phyloP scores from a whole-genome alignment of 2,113 vertebrate species.

The Mesembrinibis cayennensis region DNA sequence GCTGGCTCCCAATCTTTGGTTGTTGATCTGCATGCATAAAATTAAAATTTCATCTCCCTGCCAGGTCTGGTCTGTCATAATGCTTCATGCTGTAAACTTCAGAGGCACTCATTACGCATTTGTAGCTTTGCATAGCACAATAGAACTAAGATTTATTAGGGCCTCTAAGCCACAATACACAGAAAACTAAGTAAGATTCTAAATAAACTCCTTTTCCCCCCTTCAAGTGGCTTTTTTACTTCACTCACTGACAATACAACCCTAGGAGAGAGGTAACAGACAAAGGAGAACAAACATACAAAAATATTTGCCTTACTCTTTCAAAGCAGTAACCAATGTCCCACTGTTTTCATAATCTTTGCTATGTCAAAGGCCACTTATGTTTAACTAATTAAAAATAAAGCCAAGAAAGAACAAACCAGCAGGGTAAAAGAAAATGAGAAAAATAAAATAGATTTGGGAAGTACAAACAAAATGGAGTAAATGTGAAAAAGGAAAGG shows the following conservation, averaged over 20 bases:
- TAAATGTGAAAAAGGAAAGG: constrained; percentile 38
- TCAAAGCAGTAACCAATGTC: constrained; percentile 34
- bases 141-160: not conserved
- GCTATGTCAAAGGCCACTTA: constrained; percentile 58
- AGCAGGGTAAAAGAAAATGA: constrained; percentile 46
- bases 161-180: not conserved
- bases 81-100: not conserved
- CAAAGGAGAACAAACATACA: constrained; percentile 30
- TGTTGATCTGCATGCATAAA: not conserved
- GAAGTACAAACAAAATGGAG: constrained; percentile 43
- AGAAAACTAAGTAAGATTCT: not conserved
- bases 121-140: not conserved
- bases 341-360: constrained; percentile 61
- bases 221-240: not conserved
- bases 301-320: constrained; percentile 54
- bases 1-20: not conserved
- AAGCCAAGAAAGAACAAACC: constrained; percentile 54
- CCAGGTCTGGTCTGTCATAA: not conserved
- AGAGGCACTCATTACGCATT: not conserved
- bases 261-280: constrained; percentile 31
- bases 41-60: not conserved
- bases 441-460: constrained; percentile 45
- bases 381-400: constrained; percentile 67
- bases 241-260: constrained; percentile 10
- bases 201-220: not conserved